Base-by-base conservation (phyloP, 2,888 invertebrate species). In the Ectobius pallidus region DNA sequence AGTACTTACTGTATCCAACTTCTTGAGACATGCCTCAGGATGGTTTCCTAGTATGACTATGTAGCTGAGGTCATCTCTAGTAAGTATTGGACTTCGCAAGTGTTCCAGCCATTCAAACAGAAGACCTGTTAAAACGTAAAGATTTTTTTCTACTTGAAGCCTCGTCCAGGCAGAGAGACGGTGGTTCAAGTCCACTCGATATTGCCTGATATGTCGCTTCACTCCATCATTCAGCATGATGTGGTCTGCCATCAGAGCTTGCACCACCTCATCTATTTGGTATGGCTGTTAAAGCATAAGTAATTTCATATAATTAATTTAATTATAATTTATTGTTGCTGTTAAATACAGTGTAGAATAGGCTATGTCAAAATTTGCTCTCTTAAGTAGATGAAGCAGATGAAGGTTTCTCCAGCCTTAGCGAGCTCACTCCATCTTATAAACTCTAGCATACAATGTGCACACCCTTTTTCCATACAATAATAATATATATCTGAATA, bases 41-140 rank as follows among this genome's bases (percentile, higher is more conserved):
- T 89, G 87, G 55, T 87, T 87, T 16, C 88, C 86, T 74, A 89
- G 82, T 0, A 87, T 85, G 0, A 92, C 89, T 68, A 94, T 88
- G 69, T 86, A 84, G 70, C 90, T 89, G 55, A 93, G 84, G 79
- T 91, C 89, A 69, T 91, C 90, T 27, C 87, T 83, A 75, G 87
- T 87, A 20, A 94, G 80, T 34, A 92, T 83, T 0, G 92, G 91
- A 70, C 86, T 85, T 84, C 91, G 90, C 61, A 94, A 82, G 22
- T 89, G 89, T 79, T 93, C 93, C 69, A 94, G 81, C 94, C 94
- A 94, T 77, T 92, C 90, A 81, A 89, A 91, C 44, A 94, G 82
- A 3, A 94, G 81, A 1, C 87, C 87, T 0, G 89, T 84, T 46
- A 93, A 81, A 20, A 93, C 84, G 11, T 84, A 82, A 1, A 92